Base-by-base conservation (phyloP, 2,888 invertebrate genomes). In the Platerodrilus igneus region DNA sequence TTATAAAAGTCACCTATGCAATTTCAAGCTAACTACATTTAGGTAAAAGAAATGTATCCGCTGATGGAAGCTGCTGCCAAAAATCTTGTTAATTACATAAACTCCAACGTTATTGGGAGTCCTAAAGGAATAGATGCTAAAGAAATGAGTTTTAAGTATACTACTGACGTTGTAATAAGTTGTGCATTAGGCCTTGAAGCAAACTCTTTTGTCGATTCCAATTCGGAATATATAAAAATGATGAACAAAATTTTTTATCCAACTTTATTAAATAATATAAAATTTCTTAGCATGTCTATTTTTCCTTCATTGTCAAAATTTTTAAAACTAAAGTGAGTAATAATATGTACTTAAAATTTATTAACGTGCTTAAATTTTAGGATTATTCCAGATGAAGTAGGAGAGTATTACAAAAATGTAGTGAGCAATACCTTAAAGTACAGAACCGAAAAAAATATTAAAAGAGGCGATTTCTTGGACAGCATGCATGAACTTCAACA, bases 401-500 rank as follows among this genome's bases (percentile, higher is more conserved):
- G 51, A 1, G 40, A 58, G 1, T 67, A 66, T 36, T 62, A 71
- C 14, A 53, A 51, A 2, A 47, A 51, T 1, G 49, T 64, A 0
- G 57, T 69, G 3, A 48, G 37, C 8, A 48, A 63, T 0, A 65
- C 67, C 0, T 54, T 71, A 20, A 54, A 62, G 5, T 57, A 66
- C 29, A 55, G 73, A 15, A 56, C 62, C 34, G 51, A 64, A 18
- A 65, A 64, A 26, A 63, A 64, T 17, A 50, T 69, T n/a, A 52
- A 55, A 20, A 55, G 67, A 18, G 62, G 67, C 18, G 74, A 74
- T 48, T 72, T 71, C 32, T 47, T 74, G 3, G 67, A 71, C 47
- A 50, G 66, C 10, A 53, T 72, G n/a, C 57, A 58, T 27, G 62
- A 68, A 3, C 31, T 70, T 15, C 55, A 51, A 40, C 36, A 47